Evolutionary conservation across 1,140 invertebrate genomes (phyloP).

Genomic region (Drosophila trapezifrons): DNA sequence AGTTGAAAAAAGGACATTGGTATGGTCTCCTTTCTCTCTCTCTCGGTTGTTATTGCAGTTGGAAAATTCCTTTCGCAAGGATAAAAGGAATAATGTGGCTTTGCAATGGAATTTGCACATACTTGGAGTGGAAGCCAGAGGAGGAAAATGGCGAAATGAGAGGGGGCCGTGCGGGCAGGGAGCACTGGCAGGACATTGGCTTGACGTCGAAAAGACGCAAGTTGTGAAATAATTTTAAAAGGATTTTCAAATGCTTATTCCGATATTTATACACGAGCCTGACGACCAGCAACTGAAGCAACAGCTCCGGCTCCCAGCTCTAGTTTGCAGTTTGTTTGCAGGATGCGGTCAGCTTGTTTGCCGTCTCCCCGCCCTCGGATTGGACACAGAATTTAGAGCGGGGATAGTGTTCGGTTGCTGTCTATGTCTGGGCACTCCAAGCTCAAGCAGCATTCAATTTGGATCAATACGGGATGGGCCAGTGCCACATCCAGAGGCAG

Average conservation of each 20-base stretch:
- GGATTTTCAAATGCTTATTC: conserved; percentile 79
- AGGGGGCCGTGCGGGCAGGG: background rate
- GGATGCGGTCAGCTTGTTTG: conserved; percentile 76
- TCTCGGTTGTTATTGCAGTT: conserved; percentile 78
- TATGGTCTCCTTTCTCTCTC: conserved; percentile 31
- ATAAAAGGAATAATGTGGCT: conserved; percentile 83
- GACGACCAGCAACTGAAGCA: conserved; percentile 33
- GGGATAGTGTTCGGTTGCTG: conserved; percentile 2
- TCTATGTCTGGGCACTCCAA: conserved; percentile 32
- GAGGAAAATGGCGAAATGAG: conserved; percentile 26
- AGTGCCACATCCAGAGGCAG: background rate
- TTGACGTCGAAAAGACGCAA: conserved; percentile 78
- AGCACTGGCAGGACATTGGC: conserved; percentile 36
- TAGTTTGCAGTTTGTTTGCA: conserved; percentile 64
- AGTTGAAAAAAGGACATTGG: conserved; percentile 41
- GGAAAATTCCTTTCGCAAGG: conserved; percentile 79
- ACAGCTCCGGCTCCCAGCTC: conserved; percentile 11
- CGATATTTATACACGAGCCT: conserved; percentile 75
- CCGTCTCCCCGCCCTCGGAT: conserved; percentile 26
- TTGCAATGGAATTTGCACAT: conserved; percentile 82
- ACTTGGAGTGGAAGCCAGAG: conserved; percentile 55
- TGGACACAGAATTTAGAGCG: conserved; percentile 29
- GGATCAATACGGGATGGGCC: conserved; percentile 58
- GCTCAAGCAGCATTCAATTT: conserved; percentile 71
- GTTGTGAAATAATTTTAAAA: conserved; percentile 81